These are phyloP conservation scores for Hydrolagus affinis DNA, from an alignment of 2,113 vertebrate species.

Conservation along the genomic window DNA sequence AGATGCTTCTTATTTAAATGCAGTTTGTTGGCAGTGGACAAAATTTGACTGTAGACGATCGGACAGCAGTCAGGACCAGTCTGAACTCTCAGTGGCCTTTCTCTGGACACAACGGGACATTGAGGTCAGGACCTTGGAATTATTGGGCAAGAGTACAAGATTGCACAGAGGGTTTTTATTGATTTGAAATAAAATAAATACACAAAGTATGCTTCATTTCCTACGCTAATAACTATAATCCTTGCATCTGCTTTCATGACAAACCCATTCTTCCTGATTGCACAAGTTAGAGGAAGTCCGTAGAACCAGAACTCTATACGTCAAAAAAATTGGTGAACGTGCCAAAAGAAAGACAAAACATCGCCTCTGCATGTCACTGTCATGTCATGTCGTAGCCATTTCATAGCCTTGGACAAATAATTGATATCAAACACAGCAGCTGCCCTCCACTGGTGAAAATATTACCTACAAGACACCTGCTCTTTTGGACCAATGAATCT, in stretches of 20 bases:
- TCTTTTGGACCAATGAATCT: background rate
- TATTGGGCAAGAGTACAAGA: background rate
- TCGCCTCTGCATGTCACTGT: background rate
- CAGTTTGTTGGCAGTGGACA: background rate
- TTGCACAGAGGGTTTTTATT: background rate
- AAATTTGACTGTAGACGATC: background rate
- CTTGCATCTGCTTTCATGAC: background rate
- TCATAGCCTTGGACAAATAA: background rate
- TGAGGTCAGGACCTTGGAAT: background rate
- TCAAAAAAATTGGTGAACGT: background rate
- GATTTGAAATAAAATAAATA: slow-evolving; percentile 19
- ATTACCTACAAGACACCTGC: background rate
- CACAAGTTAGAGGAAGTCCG: background rate
- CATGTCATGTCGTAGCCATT: background rate
- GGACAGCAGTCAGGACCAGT: background rate
- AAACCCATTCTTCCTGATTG: background rate
- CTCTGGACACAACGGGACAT: background rate
- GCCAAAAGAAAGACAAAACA: background rate
- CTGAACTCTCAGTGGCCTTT: background rate
- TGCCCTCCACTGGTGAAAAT: slow-evolving; percentile 7
- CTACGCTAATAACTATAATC: too few species aligned
- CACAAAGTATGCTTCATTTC: background rate
- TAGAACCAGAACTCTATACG: background rate
- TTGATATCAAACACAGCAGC: background rate
- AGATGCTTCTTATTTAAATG: background rate